Conservation (phyloP, 2,113 vertebrate species). For the Marmota flaviventris region DNA sequence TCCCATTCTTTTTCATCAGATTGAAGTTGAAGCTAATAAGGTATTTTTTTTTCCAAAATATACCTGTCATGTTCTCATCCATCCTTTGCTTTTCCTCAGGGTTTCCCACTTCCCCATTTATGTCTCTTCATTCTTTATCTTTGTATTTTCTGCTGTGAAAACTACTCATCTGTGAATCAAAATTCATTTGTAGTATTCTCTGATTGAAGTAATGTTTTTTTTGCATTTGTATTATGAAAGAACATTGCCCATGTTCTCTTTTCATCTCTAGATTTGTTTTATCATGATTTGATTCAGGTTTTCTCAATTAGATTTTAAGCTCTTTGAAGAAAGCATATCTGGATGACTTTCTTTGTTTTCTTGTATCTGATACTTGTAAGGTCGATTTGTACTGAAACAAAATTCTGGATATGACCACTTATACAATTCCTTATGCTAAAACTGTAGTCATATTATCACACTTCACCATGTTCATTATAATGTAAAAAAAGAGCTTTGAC, state of each 20-base stretch:
- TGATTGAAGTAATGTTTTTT: not conserved
- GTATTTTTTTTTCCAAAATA: not conserved
- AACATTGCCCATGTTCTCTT: not conserved
- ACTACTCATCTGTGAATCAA: not conserved
- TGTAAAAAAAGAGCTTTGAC: not conserved
- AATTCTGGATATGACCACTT: not conserved
- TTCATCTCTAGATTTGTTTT: not conserved
- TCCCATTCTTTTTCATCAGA: not conserved
- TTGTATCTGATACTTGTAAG: not conserved
- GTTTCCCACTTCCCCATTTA: not conserved
- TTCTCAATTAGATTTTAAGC: conserved; percentile 33
- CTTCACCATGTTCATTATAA: not conserved
- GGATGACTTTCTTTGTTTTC: not conserved
- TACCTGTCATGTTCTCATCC: not conserved
- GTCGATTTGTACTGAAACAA: not conserved
- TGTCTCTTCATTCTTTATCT: not conserved
- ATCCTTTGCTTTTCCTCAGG: not conserved
- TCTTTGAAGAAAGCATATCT: not conserved
- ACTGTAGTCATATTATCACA: not conserved
- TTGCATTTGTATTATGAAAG: not conserved
- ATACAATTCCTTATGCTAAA: not conserved
- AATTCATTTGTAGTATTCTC: not conserved
- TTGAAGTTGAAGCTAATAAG: not conserved
- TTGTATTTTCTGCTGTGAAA: not conserved
- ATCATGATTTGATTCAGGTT: not conserved